These are phyloP conservation scores for Charaxes varanes DNA, from an alignment of 1,140 invertebrate species.

Conservation along the genomic window DNA sequence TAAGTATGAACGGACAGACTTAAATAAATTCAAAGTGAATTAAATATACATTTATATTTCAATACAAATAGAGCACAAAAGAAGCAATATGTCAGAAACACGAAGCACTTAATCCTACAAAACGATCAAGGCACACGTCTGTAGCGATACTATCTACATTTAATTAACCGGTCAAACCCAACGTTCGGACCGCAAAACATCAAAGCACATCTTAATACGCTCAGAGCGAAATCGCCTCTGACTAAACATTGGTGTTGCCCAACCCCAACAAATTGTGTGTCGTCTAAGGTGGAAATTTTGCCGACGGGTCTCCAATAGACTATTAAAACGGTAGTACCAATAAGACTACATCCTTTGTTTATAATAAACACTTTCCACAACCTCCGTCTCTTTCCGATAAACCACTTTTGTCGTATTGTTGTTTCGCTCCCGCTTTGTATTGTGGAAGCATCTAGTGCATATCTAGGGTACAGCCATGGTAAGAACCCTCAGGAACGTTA, in stretches of 20 bases:
- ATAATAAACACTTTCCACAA: constrained; percentile 68
- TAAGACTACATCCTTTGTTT: constrained; percentile 71
- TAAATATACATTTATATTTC: not conserved
- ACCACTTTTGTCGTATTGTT: constrained; percentile 11
- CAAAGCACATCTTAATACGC: constrained; percentile 68
- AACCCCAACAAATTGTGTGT: constrained; percentile 53
- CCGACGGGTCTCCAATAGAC: constrained; percentile 62
- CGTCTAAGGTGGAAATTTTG: constrained; percentile 63
- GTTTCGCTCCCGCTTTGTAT: constrained; percentile 42
- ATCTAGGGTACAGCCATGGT: constrained; percentile 54
- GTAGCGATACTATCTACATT: constrained; percentile 51
- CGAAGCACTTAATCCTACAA: constrained; percentile 36
- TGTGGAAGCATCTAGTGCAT: constrained; percentile 61
- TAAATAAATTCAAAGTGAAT: not conserved
- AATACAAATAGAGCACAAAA: constrained; percentile 13
- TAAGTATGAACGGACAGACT: not conserved
- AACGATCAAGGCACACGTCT: constrained; percentile 54
- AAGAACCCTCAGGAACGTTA: constrained; percentile 68
- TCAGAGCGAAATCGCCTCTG: constrained; percentile 60
- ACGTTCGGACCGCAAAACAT: constrained; percentile 62
- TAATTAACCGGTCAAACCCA: constrained; percentile 66
- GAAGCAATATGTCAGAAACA: constrained; percentile 26
- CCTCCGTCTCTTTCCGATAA: constrained; percentile 26
- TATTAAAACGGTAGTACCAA: constrained; percentile 71
- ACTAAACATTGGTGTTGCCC: constrained; percentile 48